These are phyloP conservation scores for Mantis religiosa DNA, from an alignment of 2,888 invertebrate species.

Conservation along the genomic window DNA sequence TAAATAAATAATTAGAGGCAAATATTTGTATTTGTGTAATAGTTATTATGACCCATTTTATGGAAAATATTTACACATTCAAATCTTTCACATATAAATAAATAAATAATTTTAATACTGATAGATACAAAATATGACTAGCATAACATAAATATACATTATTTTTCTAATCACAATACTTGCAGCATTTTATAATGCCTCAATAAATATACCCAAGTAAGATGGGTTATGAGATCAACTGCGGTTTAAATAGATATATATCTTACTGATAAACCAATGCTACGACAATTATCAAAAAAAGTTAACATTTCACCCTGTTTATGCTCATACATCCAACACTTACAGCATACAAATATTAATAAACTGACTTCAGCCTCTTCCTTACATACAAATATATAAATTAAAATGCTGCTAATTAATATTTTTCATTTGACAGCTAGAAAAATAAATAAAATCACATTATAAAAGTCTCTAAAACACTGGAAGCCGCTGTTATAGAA, in stretches of 20 bases:
- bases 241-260: background rate
- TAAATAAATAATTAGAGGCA: background rate
- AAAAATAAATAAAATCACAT: background rate
- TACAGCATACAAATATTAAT: background rate
- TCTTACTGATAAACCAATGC: background rate
- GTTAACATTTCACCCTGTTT: background rate
- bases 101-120: background rate
- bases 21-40: no score
- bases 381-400: background rate
- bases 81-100: background rate
- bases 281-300: background rate
- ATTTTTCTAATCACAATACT: background rate
- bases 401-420: background rate
- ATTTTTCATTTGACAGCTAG: background rate
- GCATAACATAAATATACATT: background rate
- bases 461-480: background rate
- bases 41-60: no score
- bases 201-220: background rate
- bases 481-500: background rate
- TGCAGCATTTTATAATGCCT: background rate
- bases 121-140: background rate
- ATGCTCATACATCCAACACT: background rate
- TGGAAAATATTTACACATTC: background rate
- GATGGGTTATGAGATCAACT: background rate
- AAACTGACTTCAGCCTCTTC: background rate